Conservation (phyloP, 2,113 vertebrate genomes). For the Sinocyclocheilus grahami region DNA sequence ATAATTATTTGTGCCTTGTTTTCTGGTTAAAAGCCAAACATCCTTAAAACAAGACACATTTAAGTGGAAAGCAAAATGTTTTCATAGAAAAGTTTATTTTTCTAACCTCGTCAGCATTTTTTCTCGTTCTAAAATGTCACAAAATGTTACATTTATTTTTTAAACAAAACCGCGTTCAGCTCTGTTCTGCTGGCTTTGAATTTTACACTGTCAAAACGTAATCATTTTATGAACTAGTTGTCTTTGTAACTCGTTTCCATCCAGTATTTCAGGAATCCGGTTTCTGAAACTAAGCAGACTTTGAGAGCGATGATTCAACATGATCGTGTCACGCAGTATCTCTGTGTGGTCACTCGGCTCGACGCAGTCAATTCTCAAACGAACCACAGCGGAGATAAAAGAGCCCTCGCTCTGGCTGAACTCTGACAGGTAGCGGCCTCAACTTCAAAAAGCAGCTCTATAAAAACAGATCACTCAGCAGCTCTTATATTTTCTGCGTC, state of each 20-base stretch:
- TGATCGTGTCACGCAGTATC: conserved; percentile 13
- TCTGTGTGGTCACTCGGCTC: neutral
- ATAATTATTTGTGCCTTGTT: neutral
- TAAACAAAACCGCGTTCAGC: conserved; percentile 47
- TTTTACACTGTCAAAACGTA: conserved; percentile 66
- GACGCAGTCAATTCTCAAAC: conserved; percentile 33
- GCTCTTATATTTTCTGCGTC: conserved; percentile 12
- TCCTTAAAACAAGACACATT: neutral
- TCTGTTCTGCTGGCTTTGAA: conserved; percentile 46
- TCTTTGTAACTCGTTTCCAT: conserved; percentile 43
- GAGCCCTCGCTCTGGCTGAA: conserved; percentile 2
- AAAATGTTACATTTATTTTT: neutral
- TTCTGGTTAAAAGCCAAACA: neutral
- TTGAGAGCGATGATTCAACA: conserved; percentile 34
- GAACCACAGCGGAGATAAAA: conserved; percentile 24
- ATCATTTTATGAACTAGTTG: conserved; percentile 62
- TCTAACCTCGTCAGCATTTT: neutral
- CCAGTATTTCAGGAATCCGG: conserved; percentile 57
- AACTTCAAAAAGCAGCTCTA: neutral
- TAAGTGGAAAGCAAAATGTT: neutral
- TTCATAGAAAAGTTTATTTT: neutral
- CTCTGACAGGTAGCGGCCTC: conserved; percentile 13
- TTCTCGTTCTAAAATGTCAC: neutral
- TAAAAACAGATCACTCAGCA: conserved; percentile 9
- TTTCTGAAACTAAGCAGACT: conserved; percentile 33